Evolutionary conservation across 2,113 vertebrate species (phyloP).

Genomic region (Esox niger): DNA sequence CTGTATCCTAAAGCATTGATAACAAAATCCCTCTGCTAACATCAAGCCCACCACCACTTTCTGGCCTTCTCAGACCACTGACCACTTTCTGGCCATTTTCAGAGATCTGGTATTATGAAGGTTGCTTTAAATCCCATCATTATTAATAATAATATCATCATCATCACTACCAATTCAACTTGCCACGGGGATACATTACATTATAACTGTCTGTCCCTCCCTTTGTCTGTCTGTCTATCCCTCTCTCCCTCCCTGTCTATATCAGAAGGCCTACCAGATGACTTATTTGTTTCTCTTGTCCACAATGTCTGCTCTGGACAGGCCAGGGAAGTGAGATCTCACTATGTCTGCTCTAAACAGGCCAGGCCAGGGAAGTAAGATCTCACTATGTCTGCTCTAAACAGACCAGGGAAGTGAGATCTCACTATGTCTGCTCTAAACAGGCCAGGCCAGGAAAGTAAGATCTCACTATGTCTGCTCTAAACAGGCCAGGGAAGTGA

Average conservation of each 20-base stretch:
- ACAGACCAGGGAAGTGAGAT: slow-evolving; percentile 51
- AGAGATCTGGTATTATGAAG: no score
- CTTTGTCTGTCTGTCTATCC: slow-evolving; percentile 16
- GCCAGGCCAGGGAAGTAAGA: slow-evolving; percentile 48
- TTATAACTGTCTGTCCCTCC: background rate
- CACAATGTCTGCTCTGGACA: background rate
- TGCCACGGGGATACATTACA: no score
- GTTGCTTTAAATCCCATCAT: no score
- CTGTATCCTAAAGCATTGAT: no score
- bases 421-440: slow-evolving; percentile 43
- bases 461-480: slow-evolving; percentile 39
- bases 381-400: slow-evolving; percentile 47
- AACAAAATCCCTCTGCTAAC: no score
- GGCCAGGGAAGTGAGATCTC: no score
- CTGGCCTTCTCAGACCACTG: no score
- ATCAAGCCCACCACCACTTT: no score
- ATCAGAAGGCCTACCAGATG: background rate
- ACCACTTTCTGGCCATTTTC: no score
- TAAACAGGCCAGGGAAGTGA: no score
- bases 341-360: slow-evolving; percentile 37
- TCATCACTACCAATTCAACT: no score
- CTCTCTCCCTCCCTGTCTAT: background rate
- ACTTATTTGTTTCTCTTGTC: background rate
- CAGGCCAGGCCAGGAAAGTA: slow-evolving; percentile 39
- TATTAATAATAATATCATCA: no score